Base-by-base conservation (phyloP, 2,888 invertebrate genomes). In the Congeria kusceri region DNA sequence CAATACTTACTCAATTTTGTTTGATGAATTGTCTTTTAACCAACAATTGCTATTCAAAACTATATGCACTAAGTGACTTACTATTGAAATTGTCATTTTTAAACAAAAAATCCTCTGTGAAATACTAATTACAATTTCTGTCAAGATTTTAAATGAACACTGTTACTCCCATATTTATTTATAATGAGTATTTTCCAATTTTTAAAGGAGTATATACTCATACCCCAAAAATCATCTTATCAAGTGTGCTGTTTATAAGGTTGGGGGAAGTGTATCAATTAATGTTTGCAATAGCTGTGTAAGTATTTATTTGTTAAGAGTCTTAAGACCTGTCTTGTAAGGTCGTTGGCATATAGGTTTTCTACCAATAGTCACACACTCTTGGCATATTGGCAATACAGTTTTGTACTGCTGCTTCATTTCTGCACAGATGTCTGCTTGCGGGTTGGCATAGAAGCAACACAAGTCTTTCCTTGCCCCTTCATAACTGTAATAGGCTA, bases 341-440 rank as follows among this genome's bases (percentile, higher is more conserved):
- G 46, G 46, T 18, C 46, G 46, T 18, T 44, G 4, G 20, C 28
- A 28, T 15, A 62, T 44, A 39, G 44, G 20, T 18, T n/a, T 46
- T 18, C 23, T 49, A 5, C 66, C 66, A 4, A 39, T 20, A 32
- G 32, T 23, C 25, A 66, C 20, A 56, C 57, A 66, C 18, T 56
- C 39, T 7, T 2, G 13, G 20, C 56, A 66, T 32, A 66, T 39
- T 32, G 66, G 66, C 18, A 66, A 39, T 23, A 66, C 66, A 56
- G 66, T 66, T 20, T 66, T 66, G 39, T 23, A 66, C 56, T 66
- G 32, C 23, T 56, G 29, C 25, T 66, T 66, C 25, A 66, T 56
- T 0, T 66, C 57, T 0, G 32, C 11, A 39, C 23, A n/a, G 1
- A 57, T 23, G 28, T 53, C 53, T 20, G 57, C 56, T 32, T 56